Percentiles rank a stretch among this genome's conserved stretches.
phyloP scores from a whole-genome alignment of 2,888 invertebrate species.

The Dolomedes plantarius region DNA sequence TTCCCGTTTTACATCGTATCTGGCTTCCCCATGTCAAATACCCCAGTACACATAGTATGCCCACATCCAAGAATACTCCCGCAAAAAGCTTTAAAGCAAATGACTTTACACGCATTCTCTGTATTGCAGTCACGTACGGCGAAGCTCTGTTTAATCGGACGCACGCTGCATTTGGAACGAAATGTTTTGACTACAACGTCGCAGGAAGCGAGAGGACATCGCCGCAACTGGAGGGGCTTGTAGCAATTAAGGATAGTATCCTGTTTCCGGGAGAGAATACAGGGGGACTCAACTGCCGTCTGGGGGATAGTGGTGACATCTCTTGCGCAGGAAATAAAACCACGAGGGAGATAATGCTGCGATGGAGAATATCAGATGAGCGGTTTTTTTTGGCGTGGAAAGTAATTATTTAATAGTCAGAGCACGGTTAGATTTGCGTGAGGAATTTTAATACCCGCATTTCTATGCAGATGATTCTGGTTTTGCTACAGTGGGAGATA shows the following conservation, averaged over 20 bases:
- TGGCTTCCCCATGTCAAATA: no score
- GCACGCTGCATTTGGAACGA: conserved; percentile 45
- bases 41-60: no score
- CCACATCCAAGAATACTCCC: no score
- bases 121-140: conserved; percentile 34
- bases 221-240: background rate
- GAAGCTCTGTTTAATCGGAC: conserved; percentile 31
- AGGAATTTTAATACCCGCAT: background rate
- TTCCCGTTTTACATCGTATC: no score
- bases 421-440: background rate
- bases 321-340: background rate
- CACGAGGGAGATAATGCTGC: background rate
- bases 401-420: background rate
- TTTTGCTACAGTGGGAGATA: background rate
- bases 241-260: conserved; percentile 14
- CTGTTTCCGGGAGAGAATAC: background rate
- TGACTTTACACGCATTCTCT: background rate
- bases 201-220: background rate
- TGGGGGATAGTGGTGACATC: conserved; percentile 8
- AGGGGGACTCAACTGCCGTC: background rate
- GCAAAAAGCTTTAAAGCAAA: background rate
- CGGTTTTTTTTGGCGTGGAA: background rate
- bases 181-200: conserved; percentile 58
- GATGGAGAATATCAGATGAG: background rate
- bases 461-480: background rate